phyloP scores from a whole-genome alignment of 2,113 vertebrate species.

The Zosterops hypoxanthus region DNA sequence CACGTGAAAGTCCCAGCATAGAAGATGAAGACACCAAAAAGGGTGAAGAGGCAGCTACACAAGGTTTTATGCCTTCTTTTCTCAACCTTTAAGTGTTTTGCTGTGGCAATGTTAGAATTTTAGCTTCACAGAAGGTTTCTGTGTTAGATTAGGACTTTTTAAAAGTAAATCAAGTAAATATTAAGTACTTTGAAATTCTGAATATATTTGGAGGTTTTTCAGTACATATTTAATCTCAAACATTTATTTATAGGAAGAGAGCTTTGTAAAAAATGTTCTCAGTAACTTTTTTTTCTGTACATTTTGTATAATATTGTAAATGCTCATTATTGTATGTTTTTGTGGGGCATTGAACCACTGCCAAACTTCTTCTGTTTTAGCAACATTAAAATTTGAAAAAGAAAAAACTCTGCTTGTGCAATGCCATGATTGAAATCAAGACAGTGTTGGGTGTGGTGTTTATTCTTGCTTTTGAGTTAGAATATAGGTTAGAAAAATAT shows the following conservation, averaged over 20 bases:
- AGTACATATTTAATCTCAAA: background rate
- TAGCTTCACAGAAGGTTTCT: background rate
- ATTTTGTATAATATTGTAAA: background rate
- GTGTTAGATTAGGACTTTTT: background rate
- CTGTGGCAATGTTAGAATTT: background rate
- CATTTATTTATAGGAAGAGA: background rate
- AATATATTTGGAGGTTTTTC: background rate
- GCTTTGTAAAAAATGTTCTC: background rate
- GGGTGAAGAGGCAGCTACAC: conserved; percentile 67
- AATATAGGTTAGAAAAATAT: background rate
- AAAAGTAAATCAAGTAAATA: background rate
- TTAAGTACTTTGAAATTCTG: background rate
- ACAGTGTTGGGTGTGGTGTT: background rate
- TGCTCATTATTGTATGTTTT: background rate
- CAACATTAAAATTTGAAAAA: background rate
- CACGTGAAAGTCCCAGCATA: conserved; percentile 77
- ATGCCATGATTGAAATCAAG: background rate
- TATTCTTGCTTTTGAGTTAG: background rate
- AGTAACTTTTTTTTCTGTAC: background rate
- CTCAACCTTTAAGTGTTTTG: background rate
- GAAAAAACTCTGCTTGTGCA: background rate
- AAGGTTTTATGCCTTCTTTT: conserved; percentile 74
- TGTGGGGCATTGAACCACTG: background rate
- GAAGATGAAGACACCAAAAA: conserved; percentile 80
- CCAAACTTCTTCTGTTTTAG: background rate